phyloP scores from a whole-genome alignment of 2,797 vertebrate genomes.

The Euthynnus affinis region DNA sequence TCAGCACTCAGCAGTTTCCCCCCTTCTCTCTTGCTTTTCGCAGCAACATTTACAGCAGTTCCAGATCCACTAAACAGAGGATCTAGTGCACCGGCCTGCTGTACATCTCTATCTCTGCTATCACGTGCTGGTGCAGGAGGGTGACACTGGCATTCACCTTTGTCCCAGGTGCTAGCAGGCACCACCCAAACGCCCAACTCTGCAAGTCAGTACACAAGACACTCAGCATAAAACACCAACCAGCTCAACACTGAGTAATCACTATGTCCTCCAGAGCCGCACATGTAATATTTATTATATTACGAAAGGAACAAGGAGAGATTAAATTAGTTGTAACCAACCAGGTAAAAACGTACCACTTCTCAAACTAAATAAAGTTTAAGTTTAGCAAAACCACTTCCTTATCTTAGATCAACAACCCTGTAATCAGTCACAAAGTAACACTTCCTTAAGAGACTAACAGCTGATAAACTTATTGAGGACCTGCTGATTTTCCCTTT shows the following conservation, averaged over 20 bases:
- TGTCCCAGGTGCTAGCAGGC: slow-evolving; percentile 68
- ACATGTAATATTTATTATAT: slow-evolving; percentile 22
- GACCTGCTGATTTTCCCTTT: neutral
- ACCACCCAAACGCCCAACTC: slow-evolving; percentile 30
- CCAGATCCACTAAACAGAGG: slow-evolving; percentile 48
- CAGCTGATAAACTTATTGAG: neutral
- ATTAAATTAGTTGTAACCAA: slow-evolving; percentile 36
- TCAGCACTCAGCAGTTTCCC: slow-evolving; percentile 73
- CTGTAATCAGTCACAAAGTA: slow-evolving; percentile 27
- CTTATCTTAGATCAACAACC: slow-evolving; percentile 24
- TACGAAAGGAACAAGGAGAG: slow-evolving; percentile 9
- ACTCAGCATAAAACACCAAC: slow-evolving; percentile 27
- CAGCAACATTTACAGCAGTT: slow-evolving; percentile 66
- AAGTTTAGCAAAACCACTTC: neutral
- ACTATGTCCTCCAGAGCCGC: slow-evolving; percentile 6
- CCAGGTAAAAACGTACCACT: slow-evolving; percentile 22
- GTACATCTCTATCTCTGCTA: slow-evolving; percentile 42
- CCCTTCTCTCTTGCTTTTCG: slow-evolving; percentile 66
- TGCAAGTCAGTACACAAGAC: slow-evolving; percentile 39
- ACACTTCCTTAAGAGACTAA: neutral
- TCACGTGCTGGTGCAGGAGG: slow-evolving; percentile 62
- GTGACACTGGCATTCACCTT: slow-evolving; percentile 74
- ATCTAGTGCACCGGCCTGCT: slow-evolving; percentile 30
- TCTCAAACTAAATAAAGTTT: slow-evolving; percentile 15
- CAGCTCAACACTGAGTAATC: slow-evolving; percentile 25